Percentiles rank a stretch among this genome's conserved stretches.
phyloP scores from a whole-genome alignment of 2,888 invertebrate genomes.

The Brassicogethes aeneus region DNA sequence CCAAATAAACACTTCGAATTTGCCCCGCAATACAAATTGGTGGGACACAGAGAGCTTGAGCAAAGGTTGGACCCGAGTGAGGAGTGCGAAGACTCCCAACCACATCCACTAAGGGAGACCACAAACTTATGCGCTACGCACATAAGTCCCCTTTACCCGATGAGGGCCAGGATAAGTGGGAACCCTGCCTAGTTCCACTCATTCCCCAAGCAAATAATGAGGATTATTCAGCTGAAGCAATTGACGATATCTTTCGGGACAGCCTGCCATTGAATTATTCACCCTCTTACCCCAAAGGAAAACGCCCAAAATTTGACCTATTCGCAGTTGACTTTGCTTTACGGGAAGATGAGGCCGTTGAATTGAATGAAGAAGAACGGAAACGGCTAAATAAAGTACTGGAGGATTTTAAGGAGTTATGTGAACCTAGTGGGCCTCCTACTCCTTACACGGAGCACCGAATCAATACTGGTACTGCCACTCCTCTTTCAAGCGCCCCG shows the following conservation, averaged over 20 bases:
- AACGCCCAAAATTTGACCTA: slow-evolving; percentile 2
- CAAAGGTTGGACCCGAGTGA: background rate
- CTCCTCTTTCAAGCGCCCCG: slow-evolving; percentile 9
- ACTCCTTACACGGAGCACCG: slow-evolving; percentile 8
- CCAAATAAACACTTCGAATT: slow-evolving; percentile 4
- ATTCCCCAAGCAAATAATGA: too few relatives aligned
- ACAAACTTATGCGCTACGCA: slow-evolving; percentile 3
- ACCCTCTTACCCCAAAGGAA: slow-evolving; percentile 2
- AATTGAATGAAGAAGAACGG: slow-evolving; percentile 3
- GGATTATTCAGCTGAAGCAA: slow-evolving; percentile 5
- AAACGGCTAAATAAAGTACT: slow-evolving; percentile 4
- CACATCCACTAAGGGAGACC: slow-evolving; percentile 1
- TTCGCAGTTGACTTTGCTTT: slow-evolving; percentile 5
- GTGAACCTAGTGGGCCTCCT: slow-evolving; percentile 7
- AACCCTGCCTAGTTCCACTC: too few relatives aligned
- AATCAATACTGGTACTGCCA: slow-evolving; percentile 8
- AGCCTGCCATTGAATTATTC: slow-evolving; percentile 2
- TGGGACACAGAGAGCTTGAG: background rate
- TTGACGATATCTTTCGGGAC: slow-evolving; percentile 9
- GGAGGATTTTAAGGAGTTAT: slow-evolving; percentile 4
- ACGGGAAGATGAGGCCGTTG: slow-evolving; percentile 5
- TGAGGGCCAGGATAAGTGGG: background rate
- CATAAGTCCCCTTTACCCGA: slow-evolving; percentile 7
- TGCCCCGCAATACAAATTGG: background rate
- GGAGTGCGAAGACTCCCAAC: background rate